Base-by-base conservation (phyloP, 2,113 vertebrate species). In the Lasiurus borealis region DNA sequence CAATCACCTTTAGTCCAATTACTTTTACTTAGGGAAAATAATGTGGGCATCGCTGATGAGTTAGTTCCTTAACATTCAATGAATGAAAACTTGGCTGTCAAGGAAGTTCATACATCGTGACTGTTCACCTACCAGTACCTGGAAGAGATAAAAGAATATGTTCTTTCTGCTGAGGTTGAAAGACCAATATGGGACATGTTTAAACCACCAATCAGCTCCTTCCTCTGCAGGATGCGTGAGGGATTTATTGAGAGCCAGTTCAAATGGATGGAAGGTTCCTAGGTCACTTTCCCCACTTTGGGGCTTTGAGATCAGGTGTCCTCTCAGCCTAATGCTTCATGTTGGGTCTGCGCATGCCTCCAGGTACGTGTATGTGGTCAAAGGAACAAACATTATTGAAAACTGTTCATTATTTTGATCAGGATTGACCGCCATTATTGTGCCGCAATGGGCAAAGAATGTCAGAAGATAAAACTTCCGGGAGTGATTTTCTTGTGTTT, bases 341-440 rank as follows among this genome's bases (percentile, higher is more conserved):
- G 31, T 25, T 87, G 19, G 31, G 10, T 4, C 13, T 50, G 4
- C 46, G 21, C 52, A 10, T 46, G 21, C 5, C 0, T 76, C 29
- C 75, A 10, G 64, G 6, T 44, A 66, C 66, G 34, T 25, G 0
- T n/a, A 44, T 54, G 12, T 34, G 27, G 29, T 72, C 12, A 84
- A 73, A 59, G 11, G 21, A 94, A 71, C 46, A 95, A 3, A 85
- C 78, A 85, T 83, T 19, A 83, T 71, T 73, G 44, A 84, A 76
- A 88, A 50, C 59, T 62, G 75, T 82, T 95, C 8, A 71, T 80
- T 75, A 59, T 83, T 95, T 95, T 96, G 46, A 91, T 40, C 52
- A 7, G 10, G 25, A 62, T 10, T 82, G 36, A 12, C 36, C 80
- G 31, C 54, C 54, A 44, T 29, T 29, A 29, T 62, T 97, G 84